phyloP scores from a whole-genome alignment of 37 sponge, comb jelly and placozoan genomes.

The Spongilla lacustris region DNA sequence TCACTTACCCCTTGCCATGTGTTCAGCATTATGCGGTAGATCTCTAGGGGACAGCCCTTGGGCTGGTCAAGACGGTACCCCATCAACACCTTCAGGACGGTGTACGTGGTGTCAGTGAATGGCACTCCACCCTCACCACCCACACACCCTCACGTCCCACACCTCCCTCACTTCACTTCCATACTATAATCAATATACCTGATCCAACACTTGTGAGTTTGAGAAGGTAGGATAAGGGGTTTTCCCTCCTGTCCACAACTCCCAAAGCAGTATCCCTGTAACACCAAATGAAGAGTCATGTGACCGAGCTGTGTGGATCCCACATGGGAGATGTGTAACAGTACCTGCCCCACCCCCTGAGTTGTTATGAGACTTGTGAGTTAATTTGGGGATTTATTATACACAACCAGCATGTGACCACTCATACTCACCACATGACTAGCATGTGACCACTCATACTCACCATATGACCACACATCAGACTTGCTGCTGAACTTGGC shows the following conservation, averaged over 20 bases:
- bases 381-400: no score
- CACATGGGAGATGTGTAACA: no score
- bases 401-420: no score
- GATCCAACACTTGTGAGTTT: conserved; percentile 88
- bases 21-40: conserved; percentile 73
- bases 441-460: conserved; percentile 17
- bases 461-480: conserved; percentile 96
- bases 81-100: conserved; percentile 63
- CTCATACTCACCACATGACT: background rate
- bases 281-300: background rate
- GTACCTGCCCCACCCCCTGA: no score
- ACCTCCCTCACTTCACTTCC: background rate
- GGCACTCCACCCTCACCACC: background rate
- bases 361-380: no score
- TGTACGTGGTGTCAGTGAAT: background rate
- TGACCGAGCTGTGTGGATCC: background rate
- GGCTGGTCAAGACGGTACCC: conserved; percentile 89
- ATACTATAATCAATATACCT: conserved; percentile 37
- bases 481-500: conserved; percentile 97
- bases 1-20: conserved; percentile 84
- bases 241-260: conserved; percentile 90
- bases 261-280: conserved; percentile 93
- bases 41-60: conserved; percentile 58
- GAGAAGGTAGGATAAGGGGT: conserved; percentile 91
- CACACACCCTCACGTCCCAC: background rate